phyloP scores from a whole-genome alignment of 2,113 vertebrate species.

The Xenotilapia flavipinnis region DNA sequence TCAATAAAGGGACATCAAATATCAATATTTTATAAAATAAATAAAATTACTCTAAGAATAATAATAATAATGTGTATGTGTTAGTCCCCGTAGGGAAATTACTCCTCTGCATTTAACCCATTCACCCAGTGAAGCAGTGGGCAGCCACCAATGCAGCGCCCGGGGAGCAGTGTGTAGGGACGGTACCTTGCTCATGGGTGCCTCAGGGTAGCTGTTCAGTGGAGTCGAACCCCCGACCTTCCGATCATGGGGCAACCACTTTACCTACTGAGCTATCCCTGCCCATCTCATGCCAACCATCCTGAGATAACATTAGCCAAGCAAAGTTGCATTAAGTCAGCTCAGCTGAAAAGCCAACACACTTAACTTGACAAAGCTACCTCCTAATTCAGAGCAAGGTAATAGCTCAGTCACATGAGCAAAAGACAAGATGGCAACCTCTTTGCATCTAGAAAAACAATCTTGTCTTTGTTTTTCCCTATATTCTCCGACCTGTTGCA shows the following conservation, averaged over 20 bases:
- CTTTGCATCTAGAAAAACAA: background rate
- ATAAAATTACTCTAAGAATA: background rate
- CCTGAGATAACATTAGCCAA: background rate
- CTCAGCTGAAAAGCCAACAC: background rate
- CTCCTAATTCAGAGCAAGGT: background rate
- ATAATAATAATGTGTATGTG: too few relatives aligned
- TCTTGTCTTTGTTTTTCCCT: background rate
- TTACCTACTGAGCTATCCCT: too few relatives aligned
- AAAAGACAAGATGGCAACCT: background rate
- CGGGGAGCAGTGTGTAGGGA: too few relatives aligned
- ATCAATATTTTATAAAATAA: background rate
- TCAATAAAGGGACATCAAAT: background rate
- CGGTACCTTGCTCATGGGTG: too few relatives aligned
- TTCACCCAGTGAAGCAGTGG: too few relatives aligned
- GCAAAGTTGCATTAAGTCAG: background rate
- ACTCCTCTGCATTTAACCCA: too few relatives aligned
- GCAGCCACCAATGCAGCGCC: too few relatives aligned
- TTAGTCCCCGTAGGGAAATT: too few relatives aligned
- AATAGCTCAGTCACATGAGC: background rate
- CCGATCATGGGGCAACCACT: too few relatives aligned
- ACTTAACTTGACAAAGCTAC: background rate
- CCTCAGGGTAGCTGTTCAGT: too few relatives aligned
- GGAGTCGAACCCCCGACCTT: too few relatives aligned
- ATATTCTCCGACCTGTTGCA: background rate
- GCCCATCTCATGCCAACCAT: background rate